Base-by-base conservation (phyloP, 2,797 vertebrate genomes). In the Lepus oiostolus region DNA sequence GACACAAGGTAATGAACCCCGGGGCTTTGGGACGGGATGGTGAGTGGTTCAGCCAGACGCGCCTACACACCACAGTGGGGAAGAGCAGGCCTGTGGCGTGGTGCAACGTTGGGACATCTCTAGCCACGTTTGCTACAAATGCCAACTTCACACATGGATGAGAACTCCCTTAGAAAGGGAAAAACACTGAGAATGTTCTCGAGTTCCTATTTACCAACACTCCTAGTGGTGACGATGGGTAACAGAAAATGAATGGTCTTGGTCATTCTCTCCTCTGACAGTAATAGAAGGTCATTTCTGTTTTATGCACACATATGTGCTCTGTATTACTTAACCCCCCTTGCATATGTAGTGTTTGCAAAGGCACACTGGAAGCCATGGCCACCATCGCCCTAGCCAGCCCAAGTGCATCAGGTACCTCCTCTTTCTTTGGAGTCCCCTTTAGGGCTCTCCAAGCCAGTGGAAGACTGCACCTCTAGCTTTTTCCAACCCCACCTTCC, bases 111-210 rank as follows among this genome's bases (percentile, higher is more conserved):
- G 75, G 16, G 65, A 60, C 47, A 50, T 81, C 81, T 91, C 74
- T 54, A 91, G 30, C 12, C 26, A 2, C 63, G 82, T 24, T 80
- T 88, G 60, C 35, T 71, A 70, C 94, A 88, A 91, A 62, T n/a
- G 54, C 2, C 74, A 71, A 89, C 42, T 42, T 42, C 42, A 42
- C 42, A 42, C 42, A 81, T 60, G 75, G 62, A 83, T 80, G 67
- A 74, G 75, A 94, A 88, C 75, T 92, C 52, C 52, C 81, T 88
- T 32, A 93, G 52, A 30, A 92, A 90, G 63, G 58, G n/a, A 76
- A 83, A 95, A 93, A 71, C 54, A 22, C 79, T 70, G 13, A 88
- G 90, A 83, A 50, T 76, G 35, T 62, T 82, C 50, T 84, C 28
- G 16, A 11, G 50, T 93, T 91, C 87, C 82, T 67, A 94, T 74